Percentiles rank a stretch among this genome's conserved stretches.
Evolutionary conservation across 2,888 invertebrate species (phyloP).

Genomic region (Amphipyra berbera): DNA sequence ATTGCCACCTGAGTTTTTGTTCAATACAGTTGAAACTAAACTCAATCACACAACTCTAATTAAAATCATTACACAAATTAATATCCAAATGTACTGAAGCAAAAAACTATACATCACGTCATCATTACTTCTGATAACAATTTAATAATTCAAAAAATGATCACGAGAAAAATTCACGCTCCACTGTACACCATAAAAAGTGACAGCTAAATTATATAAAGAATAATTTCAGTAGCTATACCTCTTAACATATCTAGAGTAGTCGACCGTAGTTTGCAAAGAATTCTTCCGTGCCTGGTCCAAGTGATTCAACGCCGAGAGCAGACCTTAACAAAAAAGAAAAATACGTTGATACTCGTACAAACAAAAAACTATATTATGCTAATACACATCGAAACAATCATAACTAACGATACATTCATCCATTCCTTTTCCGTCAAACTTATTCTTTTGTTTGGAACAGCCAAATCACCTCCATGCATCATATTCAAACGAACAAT

Average conservation of each 20-base stretch:
- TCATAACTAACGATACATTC: slow-evolving; percentile 82
- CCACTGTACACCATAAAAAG: slow-evolving; percentile 49
- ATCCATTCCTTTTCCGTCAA: slow-evolving; percentile 83
- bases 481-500: slow-evolving; percentile 86
- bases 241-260: slow-evolving; percentile 96
- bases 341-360: slow-evolving; percentile 58
- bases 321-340: slow-evolving; percentile 78
- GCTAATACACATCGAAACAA: slow-evolving; percentile 82
- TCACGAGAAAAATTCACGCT: slow-evolving; percentile 51
- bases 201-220: slow-evolving; percentile 60
- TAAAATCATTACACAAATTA: slow-evolving; percentile 57
- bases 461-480: slow-evolving; percentile 86
- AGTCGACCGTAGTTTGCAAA: slow-evolving; percentile 93
- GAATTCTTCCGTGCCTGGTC: slow-evolving; percentile 89
- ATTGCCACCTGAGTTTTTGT: slow-evolving; percentile 23
- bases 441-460: slow-evolving; percentile 88
- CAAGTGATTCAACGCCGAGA: slow-evolving; percentile 86
- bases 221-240: slow-evolving; percentile 64
- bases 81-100: slow-evolving; percentile 50
- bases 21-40: slow-evolving; percentile 10
- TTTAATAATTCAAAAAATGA: slow-evolving; percentile 53
- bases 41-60: slow-evolving; percentile 36
- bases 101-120: slow-evolving; percentile 50
- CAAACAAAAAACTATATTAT: slow-evolving; percentile 73
- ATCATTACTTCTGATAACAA: slow-evolving; percentile 54